Percentiles rank a stretch among this genome's conserved stretches.
Conservation (phyloP, 2,113 vertebrate genomes). For the Vireo altiloquus region DNA sequence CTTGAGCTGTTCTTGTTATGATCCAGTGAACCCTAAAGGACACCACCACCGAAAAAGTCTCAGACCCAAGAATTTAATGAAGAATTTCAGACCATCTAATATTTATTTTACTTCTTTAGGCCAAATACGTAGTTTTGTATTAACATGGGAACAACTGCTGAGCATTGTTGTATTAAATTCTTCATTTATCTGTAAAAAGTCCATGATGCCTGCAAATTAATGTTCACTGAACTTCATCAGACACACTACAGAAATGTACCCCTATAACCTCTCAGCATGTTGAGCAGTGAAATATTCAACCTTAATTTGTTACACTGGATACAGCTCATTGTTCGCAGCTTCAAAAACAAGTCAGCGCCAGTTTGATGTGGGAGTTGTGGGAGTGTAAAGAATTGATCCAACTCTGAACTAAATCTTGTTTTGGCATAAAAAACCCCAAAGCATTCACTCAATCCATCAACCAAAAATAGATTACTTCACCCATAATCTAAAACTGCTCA, state of each 20-base stretch:
- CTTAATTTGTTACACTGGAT: neutral
- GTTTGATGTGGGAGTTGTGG: slow-evolving; percentile 16
- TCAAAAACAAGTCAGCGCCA: neutral
- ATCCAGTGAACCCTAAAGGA: neutral
- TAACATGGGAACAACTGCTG: neutral
- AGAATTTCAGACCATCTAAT: neutral
- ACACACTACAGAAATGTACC: neutral
- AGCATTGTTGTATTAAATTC: neutral
- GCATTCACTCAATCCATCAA: neutral
- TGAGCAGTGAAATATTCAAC: neutral
- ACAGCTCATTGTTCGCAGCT: slow-evolving; percentile 6
- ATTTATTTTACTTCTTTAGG: neutral
- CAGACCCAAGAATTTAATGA: neutral
- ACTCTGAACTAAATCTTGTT: slow-evolving; percentile 1
- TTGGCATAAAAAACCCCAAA: neutral
- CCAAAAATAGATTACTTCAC: neutral
- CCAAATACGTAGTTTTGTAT: neutral
- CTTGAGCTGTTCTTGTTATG: neutral
- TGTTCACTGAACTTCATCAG: neutral
- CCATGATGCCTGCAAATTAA: neutral
- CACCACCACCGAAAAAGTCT: neutral
- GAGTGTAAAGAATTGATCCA: slow-evolving; percentile 8
- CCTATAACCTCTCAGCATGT: neutral
- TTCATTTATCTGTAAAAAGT: neutral
- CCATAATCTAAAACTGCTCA: neutral